These are phyloP conservation scores for Xiphias gladius DNA, from an alignment of 2,113 vertebrate genomes.

Conservation along the genomic window DNA sequence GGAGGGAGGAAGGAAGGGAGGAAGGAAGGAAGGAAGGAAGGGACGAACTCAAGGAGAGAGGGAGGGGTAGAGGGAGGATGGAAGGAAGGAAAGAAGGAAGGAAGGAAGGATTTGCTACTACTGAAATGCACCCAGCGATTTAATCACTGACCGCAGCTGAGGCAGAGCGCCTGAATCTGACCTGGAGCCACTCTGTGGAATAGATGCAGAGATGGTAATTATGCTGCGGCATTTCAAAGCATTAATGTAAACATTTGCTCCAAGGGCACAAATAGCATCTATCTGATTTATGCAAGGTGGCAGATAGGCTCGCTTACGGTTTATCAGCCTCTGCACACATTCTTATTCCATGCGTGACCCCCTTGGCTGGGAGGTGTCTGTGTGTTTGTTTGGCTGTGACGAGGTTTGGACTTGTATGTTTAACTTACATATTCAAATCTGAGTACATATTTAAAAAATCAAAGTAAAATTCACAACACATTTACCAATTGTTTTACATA, in stretches of 20 bases:
- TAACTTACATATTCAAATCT: neutral
- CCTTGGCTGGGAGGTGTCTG: conserved; percentile 11
- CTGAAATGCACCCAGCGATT: conserved; percentile 25
- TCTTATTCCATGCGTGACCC: conserved; percentile 30
- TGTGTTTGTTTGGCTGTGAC: neutral
- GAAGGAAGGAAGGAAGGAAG: neutral
- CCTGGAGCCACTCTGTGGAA: conserved; percentile 49
- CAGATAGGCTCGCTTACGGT: conserved; percentile 46
- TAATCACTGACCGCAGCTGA: conserved; percentile 60
- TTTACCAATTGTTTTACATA: no score
- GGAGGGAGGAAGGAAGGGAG: neutral
- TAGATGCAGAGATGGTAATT: conserved; percentile 44
- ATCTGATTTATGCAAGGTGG: conserved; percentile 59
- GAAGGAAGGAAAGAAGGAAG: neutral
- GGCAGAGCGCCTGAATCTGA: conserved; percentile 53
- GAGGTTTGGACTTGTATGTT: neutral
- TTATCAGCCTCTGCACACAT: conserved; percentile 60
- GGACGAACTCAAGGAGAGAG: neutral
- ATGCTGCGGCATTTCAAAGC: conserved; percentile 63
- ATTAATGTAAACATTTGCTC: conserved; percentile 66
- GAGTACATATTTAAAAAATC: neutral
- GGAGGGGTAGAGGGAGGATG: neutral
- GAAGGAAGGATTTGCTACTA: conserved; percentile 17
- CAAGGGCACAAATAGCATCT: conserved; percentile 57
- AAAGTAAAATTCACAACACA: no score